Base-by-base conservation (phyloP, 2,113 vertebrate genomes). In the Anarhynchus alexandrinus region DNA sequence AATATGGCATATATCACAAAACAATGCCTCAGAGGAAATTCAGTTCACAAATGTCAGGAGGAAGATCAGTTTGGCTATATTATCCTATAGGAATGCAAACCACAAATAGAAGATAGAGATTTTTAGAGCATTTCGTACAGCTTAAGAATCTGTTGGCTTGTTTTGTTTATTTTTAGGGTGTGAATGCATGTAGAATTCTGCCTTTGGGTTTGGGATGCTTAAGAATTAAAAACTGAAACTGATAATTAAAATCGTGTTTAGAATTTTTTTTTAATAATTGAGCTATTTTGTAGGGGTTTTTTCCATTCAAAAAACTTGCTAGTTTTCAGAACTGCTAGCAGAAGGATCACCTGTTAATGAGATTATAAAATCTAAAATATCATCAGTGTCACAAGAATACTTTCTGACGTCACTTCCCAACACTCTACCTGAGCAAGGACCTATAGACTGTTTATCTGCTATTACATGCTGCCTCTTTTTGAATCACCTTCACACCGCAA, bases 71-170 rank as follows among this genome's bases (percentile, higher is more conserved):
- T 91, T 82, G 67, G 21, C 27, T 66, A 42, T 67, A 91, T 92
- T 93, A 88, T 96, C 59, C 67, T 96, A 82, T 51, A 94, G 69
- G 84, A 97, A 95, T 90, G 73, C 58, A 96, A 97, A 96, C 93
- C 71, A 95, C 76, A 97, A 97, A 87, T 15, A 94, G 74, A 96
- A 96, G 66, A 92, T 40, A 32, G 38, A 96, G 62, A 72, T 95
- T 96, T 95, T 91, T 91, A 76, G 80, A 95, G 45, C 52, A 96
- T 92, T 97, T 91, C 71, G 90, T 77, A 88, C 59, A 78, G 38
- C 36, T 93, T 91, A 94, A 91, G 61, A 93, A 93, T 65, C 51
- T 95, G 43, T n/a, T 38, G 9, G 11, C 94, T 93, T 87, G 45
- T 64, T 72, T 94, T 72, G 38, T 61, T 93, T 81, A 36, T 91